Evolutionary conservation across 2,888 invertebrate genomes (phyloP).

Genomic region (Taphrorychus bicolor): DNA sequence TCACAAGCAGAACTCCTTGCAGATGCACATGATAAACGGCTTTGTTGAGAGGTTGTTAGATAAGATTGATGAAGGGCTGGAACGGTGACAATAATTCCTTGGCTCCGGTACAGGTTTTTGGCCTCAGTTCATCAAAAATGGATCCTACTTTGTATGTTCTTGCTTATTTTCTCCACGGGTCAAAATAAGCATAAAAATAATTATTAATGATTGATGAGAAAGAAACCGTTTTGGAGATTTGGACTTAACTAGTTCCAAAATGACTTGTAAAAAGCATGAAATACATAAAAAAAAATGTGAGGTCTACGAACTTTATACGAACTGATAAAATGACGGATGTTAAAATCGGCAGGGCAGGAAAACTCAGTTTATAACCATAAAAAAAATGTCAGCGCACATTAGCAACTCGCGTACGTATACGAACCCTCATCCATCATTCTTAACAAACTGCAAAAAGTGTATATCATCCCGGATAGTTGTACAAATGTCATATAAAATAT

Average conservation of each 20-base stretch:
- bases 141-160: too few species aligned
- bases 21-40: neutral
- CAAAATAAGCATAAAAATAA: too few species aligned
- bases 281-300: neutral
- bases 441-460: constrained; percentile 28
- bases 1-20: neutral
- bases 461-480: constrained; percentile 27
- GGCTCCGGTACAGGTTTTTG: neutral
- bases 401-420: constrained; percentile 17
- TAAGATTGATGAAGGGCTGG: neutral
- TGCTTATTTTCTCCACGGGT: too few species aligned
- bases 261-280: neutral
- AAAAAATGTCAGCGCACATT: constrained; percentile 25
- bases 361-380: constrained; percentile 7
- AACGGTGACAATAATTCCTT: neutral
- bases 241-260: too few species aligned
- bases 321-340: constrained; percentile 10
- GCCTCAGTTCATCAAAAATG: neutral
- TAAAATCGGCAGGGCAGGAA: constrained; percentile 3
- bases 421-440: constrained; percentile 23
- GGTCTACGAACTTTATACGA: neutral
- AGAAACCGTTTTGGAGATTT: too few species aligned
- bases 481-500: constrained; percentile 28
- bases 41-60: neutral
- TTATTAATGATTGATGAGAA: neutral